Conservation (phyloP, 2,113 vertebrate genomes). For the Laticauda laticaudata region DNA sequence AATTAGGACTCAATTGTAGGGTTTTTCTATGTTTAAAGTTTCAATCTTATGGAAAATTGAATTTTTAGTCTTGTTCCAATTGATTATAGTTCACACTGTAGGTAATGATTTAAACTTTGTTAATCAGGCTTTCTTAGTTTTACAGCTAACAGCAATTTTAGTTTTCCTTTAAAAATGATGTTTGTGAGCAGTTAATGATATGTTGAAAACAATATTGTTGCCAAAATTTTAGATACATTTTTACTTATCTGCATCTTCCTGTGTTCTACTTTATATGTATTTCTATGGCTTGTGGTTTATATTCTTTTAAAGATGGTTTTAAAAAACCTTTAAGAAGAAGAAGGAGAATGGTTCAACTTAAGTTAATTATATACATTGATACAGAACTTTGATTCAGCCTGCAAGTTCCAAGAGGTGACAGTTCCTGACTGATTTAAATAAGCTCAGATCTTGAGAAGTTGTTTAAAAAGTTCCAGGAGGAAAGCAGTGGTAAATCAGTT, state of each 20-base stretch:
- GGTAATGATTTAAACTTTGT: not conserved
- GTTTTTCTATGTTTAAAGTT: not conserved
- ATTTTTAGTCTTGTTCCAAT: not conserved
- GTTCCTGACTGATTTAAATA: not conserved
- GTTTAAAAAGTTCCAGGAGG: not conserved
- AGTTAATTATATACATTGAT: not conserved
- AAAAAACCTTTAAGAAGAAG: not conserved
- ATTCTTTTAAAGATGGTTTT: not conserved
- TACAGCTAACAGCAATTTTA: not conserved
- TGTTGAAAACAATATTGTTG: not conserved
- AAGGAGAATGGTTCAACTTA: not conserved
- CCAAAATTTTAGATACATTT: not conserved
- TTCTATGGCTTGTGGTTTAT: not conserved
- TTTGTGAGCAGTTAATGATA: not conserved
- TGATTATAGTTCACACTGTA: not conserved
- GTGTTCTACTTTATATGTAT: not conserved
- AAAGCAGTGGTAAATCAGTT: not conserved
- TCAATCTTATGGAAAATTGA: not conserved
- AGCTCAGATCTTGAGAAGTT: not conserved
- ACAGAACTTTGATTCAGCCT: not conserved
- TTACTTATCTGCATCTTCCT: not conserved
- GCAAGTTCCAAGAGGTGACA: not conserved
- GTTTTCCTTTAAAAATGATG: not conserved
- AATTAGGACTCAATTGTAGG: not conserved
- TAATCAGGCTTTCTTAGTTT: not conserved